phyloP scores from a whole-genome alignment of 2,113 vertebrate species.

The Chloebia gouldiae region DNA sequence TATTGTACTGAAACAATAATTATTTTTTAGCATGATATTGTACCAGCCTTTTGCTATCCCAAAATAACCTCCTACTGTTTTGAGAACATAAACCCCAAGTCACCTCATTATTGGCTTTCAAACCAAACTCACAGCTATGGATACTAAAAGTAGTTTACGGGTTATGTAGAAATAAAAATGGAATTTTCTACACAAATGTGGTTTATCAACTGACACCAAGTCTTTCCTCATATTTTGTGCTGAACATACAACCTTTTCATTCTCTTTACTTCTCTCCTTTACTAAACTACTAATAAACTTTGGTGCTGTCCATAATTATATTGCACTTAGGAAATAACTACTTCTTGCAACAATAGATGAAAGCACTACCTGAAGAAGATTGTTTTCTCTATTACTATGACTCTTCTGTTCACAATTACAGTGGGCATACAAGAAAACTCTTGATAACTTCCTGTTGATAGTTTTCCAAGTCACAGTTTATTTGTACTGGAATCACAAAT shows the following conservation, averaged over 20 bases:
- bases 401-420: constrained; percentile 57
- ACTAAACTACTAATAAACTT: not conserved
- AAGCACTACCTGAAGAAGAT: constrained; percentile 25
- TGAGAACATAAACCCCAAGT: not conserved
- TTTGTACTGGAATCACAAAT: constrained; percentile 73
- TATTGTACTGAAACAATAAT: not conserved
- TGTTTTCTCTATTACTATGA: constrained; percentile 17
- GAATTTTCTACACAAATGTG: not conserved
- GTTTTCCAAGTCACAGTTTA: constrained; percentile 68
- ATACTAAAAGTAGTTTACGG: not conserved
- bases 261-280: not conserved
- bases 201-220: not conserved
- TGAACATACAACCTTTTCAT: not conserved
- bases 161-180: not conserved
- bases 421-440: constrained; percentile 50
- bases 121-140: not conserved
- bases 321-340: not conserved
- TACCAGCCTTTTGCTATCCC: not conserved
- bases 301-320: not conserved
- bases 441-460: constrained; percentile 59
- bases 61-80: not conserved
- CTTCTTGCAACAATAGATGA: not conserved
- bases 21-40: not conserved
- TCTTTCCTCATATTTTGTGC: not conserved
- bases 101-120: not conserved